phyloP scores from a whole-genome alignment of 1,140 invertebrate genomes.

The Aphaenogaster ashmeadi region DNA sequence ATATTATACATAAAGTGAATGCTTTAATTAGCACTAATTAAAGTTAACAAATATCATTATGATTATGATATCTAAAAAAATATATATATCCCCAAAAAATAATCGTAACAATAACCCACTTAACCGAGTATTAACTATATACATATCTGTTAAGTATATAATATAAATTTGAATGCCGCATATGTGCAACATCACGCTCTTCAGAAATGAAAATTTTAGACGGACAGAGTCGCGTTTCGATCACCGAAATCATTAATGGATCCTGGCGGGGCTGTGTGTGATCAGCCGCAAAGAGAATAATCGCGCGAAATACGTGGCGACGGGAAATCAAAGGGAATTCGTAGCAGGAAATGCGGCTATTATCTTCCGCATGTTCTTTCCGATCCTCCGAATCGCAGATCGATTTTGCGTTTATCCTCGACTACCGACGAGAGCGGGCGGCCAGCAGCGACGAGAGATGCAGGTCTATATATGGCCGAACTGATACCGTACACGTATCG shows the following conservation, averaged over 20 bases:
- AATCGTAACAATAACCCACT: neutral
- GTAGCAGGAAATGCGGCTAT: slow-evolving; percentile 54
- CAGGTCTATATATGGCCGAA: neutral
- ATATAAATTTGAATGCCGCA: neutral
- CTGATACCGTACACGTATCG: slow-evolving; percentile 13
- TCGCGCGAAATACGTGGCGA: slow-evolving; percentile 42
- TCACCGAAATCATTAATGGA: slow-evolving; percentile 56
- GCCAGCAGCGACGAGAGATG: neutral
- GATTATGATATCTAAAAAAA: neutral
- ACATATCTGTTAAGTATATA: slow-evolving; percentile 14
- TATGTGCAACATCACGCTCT: slow-evolving; percentile 31
- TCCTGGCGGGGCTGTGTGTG: neutral
- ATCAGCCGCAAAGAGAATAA: slow-evolving; percentile 69
- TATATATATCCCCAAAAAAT: neutral
- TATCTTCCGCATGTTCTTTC: slow-evolving; percentile 56
- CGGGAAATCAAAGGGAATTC: slow-evolving; percentile 72
- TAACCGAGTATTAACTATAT: neutral
- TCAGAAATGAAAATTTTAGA: slow-evolving; percentile 34
- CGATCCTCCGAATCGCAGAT: slow-evolving; percentile 53
- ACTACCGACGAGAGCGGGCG: neutral
- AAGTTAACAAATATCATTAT: neutral
- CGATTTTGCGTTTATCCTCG: slow-evolving; percentile 58
- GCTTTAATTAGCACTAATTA: neutral
- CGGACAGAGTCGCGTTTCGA: slow-evolving; percentile 34
- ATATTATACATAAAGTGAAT: neutral